Base-by-base conservation (phyloP, 2,113 vertebrate genomes). In the Boleophthalmus pectinirostris region DNA sequence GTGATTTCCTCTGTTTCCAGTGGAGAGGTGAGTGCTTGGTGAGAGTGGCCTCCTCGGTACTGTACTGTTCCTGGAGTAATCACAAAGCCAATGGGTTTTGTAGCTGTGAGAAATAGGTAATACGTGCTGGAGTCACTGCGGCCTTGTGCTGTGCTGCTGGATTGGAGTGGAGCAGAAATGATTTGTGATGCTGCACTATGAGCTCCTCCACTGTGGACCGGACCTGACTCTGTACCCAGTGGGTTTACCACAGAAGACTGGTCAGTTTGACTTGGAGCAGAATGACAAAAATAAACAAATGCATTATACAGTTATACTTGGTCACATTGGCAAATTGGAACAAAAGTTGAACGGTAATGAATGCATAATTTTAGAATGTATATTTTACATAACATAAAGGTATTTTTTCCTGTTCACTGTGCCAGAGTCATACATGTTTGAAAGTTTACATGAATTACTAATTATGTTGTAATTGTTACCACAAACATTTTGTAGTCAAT, bases 1-100 rank as follows among this genome's bases (percentile, higher is more conserved):
- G 72, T 76, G 63, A 72, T 81, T 81, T 83, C 58, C 78, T 78
- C 21, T 14, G 3, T 64, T 78, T 70, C 69, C 69, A 33, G 58
- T 33, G 64, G 46, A 66, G 78, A 72, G 80, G 71, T 61, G 38
- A 77, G 66, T 65, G 49, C 73, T 45, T 45, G 75, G 25, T 12
- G 29, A 70, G 66, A 82, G 66, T 25, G 21, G 35, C 21, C 60
- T 38, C 71, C 71, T 75, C 35, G 46, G 54, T 25, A 47, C 69
- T 9, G 47, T 43, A 61, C 46, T 53, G 80, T 75, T 68, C 66
- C 68, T 43, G 69, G 77, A 60, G 77, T 75, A 82, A 82, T 85
- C 80, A 80, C 72, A 53, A 58, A 77, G 68, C 68, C 73, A 76
- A 73, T 73, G 54, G 58, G 56, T 80, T 85, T 85, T 82, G 75